phyloP scores from a whole-genome alignment of 2,888 invertebrate species.

The Stegophylla sp. region DNA sequence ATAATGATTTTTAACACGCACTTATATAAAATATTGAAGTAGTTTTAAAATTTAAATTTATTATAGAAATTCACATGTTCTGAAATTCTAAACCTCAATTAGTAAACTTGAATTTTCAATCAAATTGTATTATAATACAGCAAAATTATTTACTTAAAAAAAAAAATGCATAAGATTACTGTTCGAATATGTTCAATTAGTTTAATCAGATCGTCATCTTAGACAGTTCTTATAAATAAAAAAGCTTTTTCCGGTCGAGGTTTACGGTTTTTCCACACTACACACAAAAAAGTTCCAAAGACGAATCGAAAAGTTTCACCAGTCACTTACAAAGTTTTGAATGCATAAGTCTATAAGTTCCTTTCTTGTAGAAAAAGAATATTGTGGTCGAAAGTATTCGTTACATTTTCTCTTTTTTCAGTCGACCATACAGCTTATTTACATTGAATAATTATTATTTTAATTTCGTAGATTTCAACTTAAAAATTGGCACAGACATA shows the following conservation, averaged over 20 bases:
- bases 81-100: too few species aligned
- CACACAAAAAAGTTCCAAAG: neutral
- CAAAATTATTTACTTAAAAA: too few species aligned
- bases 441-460: slow-evolving; percentile 7
- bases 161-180: too few species aligned
- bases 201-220: neutral
- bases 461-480: neutral
- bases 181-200: too few species aligned
- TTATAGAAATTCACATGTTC: too few species aligned
- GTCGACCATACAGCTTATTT: neutral
- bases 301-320: slow-evolving; percentile 38
- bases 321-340: slow-evolving; percentile 33
- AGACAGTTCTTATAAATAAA: neutral
- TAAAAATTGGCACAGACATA: too few species aligned
- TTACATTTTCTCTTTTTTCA: slow-evolving; percentile 4
- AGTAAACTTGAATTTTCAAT: too few species aligned
- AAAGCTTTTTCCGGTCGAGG: neutral
- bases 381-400: slow-evolving; percentile 23
- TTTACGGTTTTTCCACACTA: neutral
- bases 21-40: too few species aligned
- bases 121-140: too few species aligned
- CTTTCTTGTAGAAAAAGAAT: slow-evolving; percentile 1
- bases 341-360: slow-evolving; percentile 33
- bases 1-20: too few species aligned
- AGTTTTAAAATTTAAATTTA: too few species aligned